Conservation (phyloP, 2,113 vertebrate species). For the Charadrius vociferus region DNA sequence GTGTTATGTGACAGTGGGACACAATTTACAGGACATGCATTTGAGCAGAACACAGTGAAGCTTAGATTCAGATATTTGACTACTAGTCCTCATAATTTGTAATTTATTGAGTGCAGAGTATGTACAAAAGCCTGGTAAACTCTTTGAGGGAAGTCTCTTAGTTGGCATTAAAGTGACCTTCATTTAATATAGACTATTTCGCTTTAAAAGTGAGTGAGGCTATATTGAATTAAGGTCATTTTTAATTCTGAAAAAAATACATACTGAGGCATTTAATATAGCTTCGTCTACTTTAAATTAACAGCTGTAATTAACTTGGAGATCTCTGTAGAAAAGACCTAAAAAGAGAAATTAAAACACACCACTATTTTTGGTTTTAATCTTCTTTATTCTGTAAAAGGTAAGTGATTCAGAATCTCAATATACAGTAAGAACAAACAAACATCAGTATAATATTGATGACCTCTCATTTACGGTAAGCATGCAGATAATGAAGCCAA, state of each 20-base stretch:
- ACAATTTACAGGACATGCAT: not conserved
- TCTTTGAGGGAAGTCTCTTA: not conserved
- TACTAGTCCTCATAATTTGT: not conserved
- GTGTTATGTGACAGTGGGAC: not conserved
- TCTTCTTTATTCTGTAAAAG: not conserved
- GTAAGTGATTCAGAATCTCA: not conserved
- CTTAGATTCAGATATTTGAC: not conserved
- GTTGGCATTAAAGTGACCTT: not conserved
- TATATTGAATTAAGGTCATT: conserved; percentile 30
- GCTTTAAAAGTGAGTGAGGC: not conserved
- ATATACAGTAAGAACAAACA: not conserved
- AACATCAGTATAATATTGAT: not conserved
- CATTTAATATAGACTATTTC: not conserved
- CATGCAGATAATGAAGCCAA: not conserved
- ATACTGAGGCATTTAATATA: not conserved
- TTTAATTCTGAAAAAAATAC: conserved; percentile 42
- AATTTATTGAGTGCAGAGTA: not conserved
- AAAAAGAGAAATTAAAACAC: not conserved
- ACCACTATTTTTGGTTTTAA: not conserved
- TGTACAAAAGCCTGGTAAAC: not conserved
- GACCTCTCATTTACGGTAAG: not conserved
- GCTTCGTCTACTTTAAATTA: conserved; percentile 11
- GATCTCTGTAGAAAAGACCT: not conserved
- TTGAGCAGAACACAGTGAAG: not conserved
- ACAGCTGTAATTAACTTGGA: conserved; percentile 23